A percentile compares a stretch with the other conserved stretches of the same genome.
Evolutionary conservation across 2,797 vertebrate species (phyloP).

Genomic region (Halcyon chelicuti): DNA sequence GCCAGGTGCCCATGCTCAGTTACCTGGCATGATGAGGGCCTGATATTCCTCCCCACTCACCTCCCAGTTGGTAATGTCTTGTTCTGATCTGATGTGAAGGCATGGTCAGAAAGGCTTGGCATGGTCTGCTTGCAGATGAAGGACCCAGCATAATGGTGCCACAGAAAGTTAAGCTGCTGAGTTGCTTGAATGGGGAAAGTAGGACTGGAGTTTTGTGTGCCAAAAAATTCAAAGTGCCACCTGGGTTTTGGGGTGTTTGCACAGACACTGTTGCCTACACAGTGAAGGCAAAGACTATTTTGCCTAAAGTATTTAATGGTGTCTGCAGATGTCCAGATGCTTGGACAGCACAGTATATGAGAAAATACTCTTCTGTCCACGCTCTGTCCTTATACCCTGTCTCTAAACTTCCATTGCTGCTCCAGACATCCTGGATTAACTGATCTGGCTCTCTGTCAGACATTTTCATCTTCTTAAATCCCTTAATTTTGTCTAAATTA

Average conservation of each 20-base stretch:
- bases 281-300: background rate
- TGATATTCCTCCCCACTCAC: too few species aligned
- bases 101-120: accelerated
- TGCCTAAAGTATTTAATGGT: background rate
- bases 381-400: background rate
- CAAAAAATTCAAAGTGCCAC: background rate
- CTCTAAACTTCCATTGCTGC: background rate
- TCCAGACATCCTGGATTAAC: background rate
- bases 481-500: background rate
- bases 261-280: accelerated
- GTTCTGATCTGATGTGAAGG: background rate
- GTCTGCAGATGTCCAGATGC: background rate
- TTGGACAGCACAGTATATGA: too few species aligned
- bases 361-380: background rate
- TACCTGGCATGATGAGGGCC: background rate
- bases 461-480: background rate
- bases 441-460: background rate
- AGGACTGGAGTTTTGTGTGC: background rate
- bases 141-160: accelerated
- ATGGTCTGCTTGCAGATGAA: accelerated
- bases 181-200: background rate
- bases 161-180: background rate
- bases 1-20: accelerated
- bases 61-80: background rate
- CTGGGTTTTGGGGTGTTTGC: background rate